Evolutionary conservation across 2,113 vertebrate species (phyloP).

Genomic region (Scatophagus argus): DNA sequence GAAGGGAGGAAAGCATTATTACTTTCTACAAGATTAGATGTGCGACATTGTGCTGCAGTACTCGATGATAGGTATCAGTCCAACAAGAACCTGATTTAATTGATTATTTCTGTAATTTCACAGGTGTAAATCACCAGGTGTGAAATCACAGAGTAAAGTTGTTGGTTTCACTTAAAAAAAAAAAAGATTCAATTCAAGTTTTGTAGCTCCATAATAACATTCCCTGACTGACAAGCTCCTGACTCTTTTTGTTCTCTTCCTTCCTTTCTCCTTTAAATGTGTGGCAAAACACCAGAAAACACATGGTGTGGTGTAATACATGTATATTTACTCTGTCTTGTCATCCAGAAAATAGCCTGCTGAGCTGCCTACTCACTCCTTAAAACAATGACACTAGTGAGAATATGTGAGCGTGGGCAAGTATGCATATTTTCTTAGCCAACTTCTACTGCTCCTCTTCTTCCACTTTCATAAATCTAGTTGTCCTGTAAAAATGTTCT

Average conservation of each 20-base stretch:
- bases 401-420: not conserved
- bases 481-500: slow-evolving; percentile 12
- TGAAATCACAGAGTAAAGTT: too few relatives aligned
- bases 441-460: slow-evolving; percentile 22
- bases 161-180: slow-evolving; percentile 7
- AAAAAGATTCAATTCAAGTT: not conserved
- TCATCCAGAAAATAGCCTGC: not conserved
- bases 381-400: slow-evolving; percentile 13
- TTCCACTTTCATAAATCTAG: not conserved
- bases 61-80: too few relatives aligned
- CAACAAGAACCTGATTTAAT: not conserved
- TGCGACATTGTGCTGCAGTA: slow-evolving; percentile 5
- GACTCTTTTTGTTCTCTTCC: not conserved
- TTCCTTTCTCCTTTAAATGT: not conserved
- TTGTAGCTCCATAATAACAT: not conserved
- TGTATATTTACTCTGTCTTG: not conserved
- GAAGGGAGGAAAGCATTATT: not conserved
- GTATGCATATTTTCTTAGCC: slow-evolving; percentile 13
- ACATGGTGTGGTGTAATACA: not conserved
- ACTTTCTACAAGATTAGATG: not conserved
- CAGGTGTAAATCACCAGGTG: slow-evolving; percentile 4
- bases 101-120: slow-evolving; percentile 3
- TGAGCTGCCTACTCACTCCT: slow-evolving; percentile 23
- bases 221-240: not conserved
- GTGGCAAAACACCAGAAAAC: slow-evolving; percentile 13